Percentiles rank a stretch among this genome's conserved stretches.
These are phyloP conservation scores for Polypterus senegalus DNA, from an alignment of 2,113 vertebrate genomes.

Conservation along the genomic window DNA sequence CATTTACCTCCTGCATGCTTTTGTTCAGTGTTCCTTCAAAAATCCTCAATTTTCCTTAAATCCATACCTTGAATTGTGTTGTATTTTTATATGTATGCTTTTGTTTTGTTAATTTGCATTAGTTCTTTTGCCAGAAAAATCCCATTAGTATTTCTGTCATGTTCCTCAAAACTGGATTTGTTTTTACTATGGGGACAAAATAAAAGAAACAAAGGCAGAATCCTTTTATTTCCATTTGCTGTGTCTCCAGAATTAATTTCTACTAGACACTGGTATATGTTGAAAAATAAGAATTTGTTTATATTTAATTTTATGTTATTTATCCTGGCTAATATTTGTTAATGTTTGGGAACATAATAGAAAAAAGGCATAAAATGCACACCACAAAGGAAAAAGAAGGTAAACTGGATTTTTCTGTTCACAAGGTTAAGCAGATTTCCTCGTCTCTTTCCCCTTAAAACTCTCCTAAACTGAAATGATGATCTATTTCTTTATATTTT, in stretches of 20 bases:
- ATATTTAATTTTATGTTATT: background rate
- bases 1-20: no score
- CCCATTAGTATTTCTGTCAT: background rate
- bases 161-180: background rate
- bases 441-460: background rate
- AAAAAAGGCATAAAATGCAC: constrained; percentile 23
- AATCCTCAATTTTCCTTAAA: no score
- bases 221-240: no score
- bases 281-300: no score
- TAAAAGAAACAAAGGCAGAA: no score
- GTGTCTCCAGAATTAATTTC: no score
- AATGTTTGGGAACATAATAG: constrained; percentile 6
- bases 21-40: no score
- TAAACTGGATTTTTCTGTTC: constrained; percentile 5
- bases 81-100: no score
- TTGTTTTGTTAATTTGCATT: no score
- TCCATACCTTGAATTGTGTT: no score
- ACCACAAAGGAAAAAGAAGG: constrained; percentile 14
- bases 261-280: no score
- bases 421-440: constrained; percentile 8
- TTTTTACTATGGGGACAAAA: no score
- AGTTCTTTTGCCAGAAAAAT: background rate
- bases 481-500: constrained; percentile 15
- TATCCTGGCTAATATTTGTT: background rate
- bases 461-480: background rate